Evolutionary conservation across 2,888 invertebrate genomes (phyloP).

Genomic region (Acleris cristana): DNA sequence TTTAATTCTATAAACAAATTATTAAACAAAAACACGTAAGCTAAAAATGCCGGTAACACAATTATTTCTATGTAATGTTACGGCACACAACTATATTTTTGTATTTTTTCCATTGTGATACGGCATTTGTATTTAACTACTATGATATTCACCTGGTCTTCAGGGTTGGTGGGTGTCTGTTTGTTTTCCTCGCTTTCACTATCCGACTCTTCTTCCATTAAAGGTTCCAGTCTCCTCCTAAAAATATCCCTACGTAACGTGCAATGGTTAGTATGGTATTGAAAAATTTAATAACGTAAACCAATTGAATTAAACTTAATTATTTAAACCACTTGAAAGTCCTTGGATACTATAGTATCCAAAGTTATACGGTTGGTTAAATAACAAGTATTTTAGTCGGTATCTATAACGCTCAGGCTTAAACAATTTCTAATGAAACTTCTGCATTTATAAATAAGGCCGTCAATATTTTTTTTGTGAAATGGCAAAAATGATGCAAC

Average conservation of each 20-base stretch:
- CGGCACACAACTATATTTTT: neutral
- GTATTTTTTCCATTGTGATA: neutral
- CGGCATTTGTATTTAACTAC: conserved; percentile 4
- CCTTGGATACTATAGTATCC: too few species aligned
- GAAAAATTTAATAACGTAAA: conserved; percentile 25
- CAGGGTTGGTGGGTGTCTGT: conserved; percentile 76
- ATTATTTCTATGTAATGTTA: neutral
- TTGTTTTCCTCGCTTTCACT: conserved; percentile 81
- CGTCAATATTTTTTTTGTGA: too few species aligned
- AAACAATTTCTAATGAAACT: too few species aligned
- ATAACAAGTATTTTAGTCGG: too few species aligned
- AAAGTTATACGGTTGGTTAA: too few species aligned
- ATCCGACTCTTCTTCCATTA: conserved; percentile 92
- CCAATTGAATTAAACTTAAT: neutral
- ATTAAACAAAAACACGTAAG: neutral
- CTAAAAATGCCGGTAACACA: neutral
- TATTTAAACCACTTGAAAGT: neutral
- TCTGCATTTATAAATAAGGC: too few species aligned
- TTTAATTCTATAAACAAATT: too few species aligned
- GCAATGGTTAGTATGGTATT: conserved; percentile 53
- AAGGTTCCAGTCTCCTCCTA: conserved; percentile 90
- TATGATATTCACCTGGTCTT: conserved; percentile 80
- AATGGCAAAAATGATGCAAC: too few species aligned
- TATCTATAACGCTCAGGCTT: neutral
- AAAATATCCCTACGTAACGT: conserved; percentile 75